phyloP scores from a whole-genome alignment of 2,797 vertebrate genomes.

The Oreochromis grahami region DNA sequence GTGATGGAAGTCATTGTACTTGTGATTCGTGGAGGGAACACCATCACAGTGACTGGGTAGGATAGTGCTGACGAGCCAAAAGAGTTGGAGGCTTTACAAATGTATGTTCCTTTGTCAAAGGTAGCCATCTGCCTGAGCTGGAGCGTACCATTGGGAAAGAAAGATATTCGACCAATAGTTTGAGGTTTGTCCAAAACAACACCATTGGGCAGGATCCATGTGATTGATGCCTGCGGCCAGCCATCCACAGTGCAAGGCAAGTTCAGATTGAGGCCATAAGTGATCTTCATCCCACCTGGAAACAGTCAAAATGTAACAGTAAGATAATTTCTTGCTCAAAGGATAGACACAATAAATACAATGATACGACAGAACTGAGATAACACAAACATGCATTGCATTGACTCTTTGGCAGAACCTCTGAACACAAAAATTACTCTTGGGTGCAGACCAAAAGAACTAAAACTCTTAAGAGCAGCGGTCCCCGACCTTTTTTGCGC shows the following conservation, averaged over 20 bases:
- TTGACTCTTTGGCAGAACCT: not conserved
- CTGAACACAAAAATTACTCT: not conserved
- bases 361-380: not conserved
- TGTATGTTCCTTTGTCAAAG: slow-evolving; percentile 78
- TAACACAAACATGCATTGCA: not conserved
- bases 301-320: not conserved
- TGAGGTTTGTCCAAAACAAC: slow-evolving; percentile 74
- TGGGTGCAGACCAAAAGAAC: not conserved
- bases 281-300: slow-evolving; percentile 72
- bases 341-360: not conserved
- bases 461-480: not conserved
- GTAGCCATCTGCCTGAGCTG: slow-evolving; percentile 68
- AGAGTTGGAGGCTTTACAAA: slow-evolving; percentile 77
- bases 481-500: not conserved
- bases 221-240: slow-evolving; percentile 73
- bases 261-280: slow-evolving; percentile 71
- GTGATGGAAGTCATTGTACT: slow-evolving; percentile 65
- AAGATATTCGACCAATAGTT: slow-evolving; percentile 60
- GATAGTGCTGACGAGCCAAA: slow-evolving; percentile 73
- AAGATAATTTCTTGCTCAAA: not conserved
- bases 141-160: slow-evolving; percentile 75
- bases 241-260: slow-evolving; percentile 75
- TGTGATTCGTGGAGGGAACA: slow-evolving; percentile 77
- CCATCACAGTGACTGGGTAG: slow-evolving; percentile 76
- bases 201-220: slow-evolving; percentile 80